Conservation (phyloP, 2,113 vertebrate genomes). For the Ursus arctos region DNA sequence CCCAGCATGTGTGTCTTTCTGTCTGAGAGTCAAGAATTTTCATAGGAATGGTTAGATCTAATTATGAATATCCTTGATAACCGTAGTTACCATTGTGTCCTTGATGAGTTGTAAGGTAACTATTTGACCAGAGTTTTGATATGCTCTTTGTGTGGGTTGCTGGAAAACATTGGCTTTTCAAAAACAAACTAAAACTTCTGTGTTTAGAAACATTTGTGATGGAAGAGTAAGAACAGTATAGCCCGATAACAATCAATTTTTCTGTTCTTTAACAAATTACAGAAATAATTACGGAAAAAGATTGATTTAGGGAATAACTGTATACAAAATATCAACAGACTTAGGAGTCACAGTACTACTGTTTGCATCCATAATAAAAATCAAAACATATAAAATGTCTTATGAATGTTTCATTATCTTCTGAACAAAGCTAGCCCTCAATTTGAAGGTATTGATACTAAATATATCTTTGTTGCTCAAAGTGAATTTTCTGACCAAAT, state of each 20-base stretch:
- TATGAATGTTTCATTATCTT: not conserved
- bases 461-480: not conserved
- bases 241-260: slow-evolving; percentile 27
- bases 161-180: slow-evolving; percentile 33
- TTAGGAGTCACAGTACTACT: not conserved
- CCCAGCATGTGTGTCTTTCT: not conserved
- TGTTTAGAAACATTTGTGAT: not conserved
- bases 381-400: not conserved
- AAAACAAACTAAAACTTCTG: not conserved
- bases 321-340: not conserved
- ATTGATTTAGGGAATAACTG: slow-evolving; percentile 44
- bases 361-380: slow-evolving; percentile 7
- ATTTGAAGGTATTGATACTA: not conserved
- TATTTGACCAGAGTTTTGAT: not conserved
- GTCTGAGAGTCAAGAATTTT: not conserved
- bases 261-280: slow-evolving; percentile 10
- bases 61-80: not conserved
- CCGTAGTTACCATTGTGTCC: not conserved
- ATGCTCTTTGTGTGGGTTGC: not conserved
- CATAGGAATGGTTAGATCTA: not conserved
- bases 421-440: not conserved
- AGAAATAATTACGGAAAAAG: slow-evolving; percentile 8
- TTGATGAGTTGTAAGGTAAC: not conserved
- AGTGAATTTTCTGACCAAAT: not conserved
- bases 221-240: not conserved